A percentile compares a stretch with the other conserved stretches of the same genome.
Conservation (phyloP, 1,140 invertebrate genomes). For the Agrilus planipennis region DNA sequence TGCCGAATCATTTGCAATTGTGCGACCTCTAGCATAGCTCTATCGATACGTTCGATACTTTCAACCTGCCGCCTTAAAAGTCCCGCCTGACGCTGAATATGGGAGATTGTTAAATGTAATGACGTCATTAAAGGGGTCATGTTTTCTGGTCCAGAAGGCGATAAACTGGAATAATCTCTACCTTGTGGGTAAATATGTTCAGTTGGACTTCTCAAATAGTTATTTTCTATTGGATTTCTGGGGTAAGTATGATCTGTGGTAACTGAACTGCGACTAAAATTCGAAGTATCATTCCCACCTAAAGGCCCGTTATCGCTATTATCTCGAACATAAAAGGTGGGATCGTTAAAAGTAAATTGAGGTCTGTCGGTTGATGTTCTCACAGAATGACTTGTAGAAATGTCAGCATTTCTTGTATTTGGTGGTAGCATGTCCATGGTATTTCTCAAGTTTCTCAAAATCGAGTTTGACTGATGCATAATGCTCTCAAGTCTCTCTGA, state of each 20-base stretch:
- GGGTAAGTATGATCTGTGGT: slow-evolving; percentile 32
- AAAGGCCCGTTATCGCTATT: background rate
- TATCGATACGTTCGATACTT: slow-evolving; percentile 29
- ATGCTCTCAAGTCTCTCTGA: slow-evolving; percentile 29
- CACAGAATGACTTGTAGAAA: background rate
- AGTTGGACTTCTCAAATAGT: background rate
- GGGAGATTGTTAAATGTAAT: slow-evolving; percentile 26
- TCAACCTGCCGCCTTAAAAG: slow-evolving; percentile 26
- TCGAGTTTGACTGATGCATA: slow-evolving; percentile 29
- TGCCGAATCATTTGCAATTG: slow-evolving; percentile 47
- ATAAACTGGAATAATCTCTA: background rate
- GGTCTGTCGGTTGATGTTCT: slow-evolving; percentile 5
- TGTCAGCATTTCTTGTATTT: background rate
- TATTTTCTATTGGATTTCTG: slow-evolving; percentile 20
- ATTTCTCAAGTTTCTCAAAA: slow-evolving; percentile 26
- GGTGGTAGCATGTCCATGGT: slow-evolving; percentile 22
- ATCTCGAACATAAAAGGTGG: slow-evolving; percentile 23
- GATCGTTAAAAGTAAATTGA: slow-evolving; percentile 17
- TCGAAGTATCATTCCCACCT: slow-evolving; percentile 1
- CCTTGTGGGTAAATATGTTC: background rate
- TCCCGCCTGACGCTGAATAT: slow-evolving; percentile 29
- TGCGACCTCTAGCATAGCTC: slow-evolving; percentile 34
- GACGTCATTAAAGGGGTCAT: slow-evolving; percentile 27
- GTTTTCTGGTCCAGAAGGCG: slow-evolving; percentile 11
- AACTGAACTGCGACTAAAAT: slow-evolving; percentile 14